These are phyloP conservation scores for Gerris lacustris DNA, from an alignment of 2,888 invertebrate species.

Conservation along the genomic window DNA sequence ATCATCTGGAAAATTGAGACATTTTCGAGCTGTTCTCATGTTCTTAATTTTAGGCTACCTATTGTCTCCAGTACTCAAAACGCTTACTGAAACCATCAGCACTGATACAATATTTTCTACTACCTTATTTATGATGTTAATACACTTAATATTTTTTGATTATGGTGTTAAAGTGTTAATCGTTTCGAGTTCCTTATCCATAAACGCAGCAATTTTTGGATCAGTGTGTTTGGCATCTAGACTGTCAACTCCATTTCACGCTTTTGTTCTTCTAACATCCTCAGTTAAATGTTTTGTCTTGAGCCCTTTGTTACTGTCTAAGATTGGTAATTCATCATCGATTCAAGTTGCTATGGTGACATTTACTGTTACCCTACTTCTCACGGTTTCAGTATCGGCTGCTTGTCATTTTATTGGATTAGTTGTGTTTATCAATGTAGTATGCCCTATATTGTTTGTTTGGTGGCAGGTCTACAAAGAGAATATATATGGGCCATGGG, in stretches of 20 bases:
- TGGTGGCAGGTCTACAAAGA: slow-evolving; percentile 66
- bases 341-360: slow-evolving; percentile 43
- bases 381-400: slow-evolving; percentile 38
- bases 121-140: slow-evolving; percentile 71
- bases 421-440: slow-evolving; percentile 52
- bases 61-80: slow-evolving; percentile 82
- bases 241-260: slow-evolving; percentile 69
- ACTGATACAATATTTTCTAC: slow-evolving; percentile 95
- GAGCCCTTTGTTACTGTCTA: slow-evolving; percentile 64
- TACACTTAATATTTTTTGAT: slow-evolving; percentile 84
- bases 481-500: slow-evolving; percentile 96
- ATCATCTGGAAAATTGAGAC: slow-evolving; percentile 39
- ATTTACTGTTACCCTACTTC: slow-evolving; percentile 46
- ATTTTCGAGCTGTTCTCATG: slow-evolving; percentile 64
- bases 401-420: slow-evolving; percentile 44
- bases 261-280: slow-evolving; percentile 78
- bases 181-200: slow-evolving; percentile 79
- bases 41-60: slow-evolving; percentile 78
- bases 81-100: slow-evolving; percentile 89
- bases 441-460: slow-evolving; percentile 65
- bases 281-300: slow-evolving; percentile 81
- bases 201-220: slow-evolving; percentile 90
- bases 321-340: slow-evolving; percentile 46
- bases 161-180: slow-evolving; percentile 79
- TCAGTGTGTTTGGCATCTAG: slow-evolving; percentile 90